Evolutionary conservation across 2,797 vertebrate genomes (phyloP), one percentile per base, ranked within the genome.

Genomic region (Danio jaintianensis): DNA sequence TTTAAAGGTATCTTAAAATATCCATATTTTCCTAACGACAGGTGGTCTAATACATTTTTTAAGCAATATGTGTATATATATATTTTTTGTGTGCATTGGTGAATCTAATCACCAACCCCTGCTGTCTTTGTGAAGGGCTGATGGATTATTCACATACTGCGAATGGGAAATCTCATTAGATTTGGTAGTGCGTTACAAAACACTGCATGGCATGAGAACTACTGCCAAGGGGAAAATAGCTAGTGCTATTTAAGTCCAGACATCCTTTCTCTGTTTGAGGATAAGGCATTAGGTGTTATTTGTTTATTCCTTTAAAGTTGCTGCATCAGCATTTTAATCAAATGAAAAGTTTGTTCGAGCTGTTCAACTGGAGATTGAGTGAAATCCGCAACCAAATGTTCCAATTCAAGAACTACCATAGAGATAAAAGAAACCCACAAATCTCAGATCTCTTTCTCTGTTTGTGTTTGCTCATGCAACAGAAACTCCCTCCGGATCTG

Each of bases 401-500:
- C 38, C 29, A 61, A 59, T 20, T 36, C 4, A 22, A 11, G 9
- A 70, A 53, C 15, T 38, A 18, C 5, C 56, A 38, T 48, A 7
- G 7, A 22, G 48, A 38, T 62, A 50, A 61, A 74, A 50, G 0
- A 16, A 20, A 4, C 48, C 47, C 11, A 56, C 2, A 20, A n/a
- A 22, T 53, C 0, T 62, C 15, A 43, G 9, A n/a, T 68, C 29
- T 68, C 36, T 45, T 36, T 56, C 84, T 10, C 45, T 80, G 11
- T 75, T 59, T 83, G 61, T 86, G 42, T 88, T 52, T 90, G 43
- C 83, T 70, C 88, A 5, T 11, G 81, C 47, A 86, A 15, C 88
- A 99, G 98, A 96, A 97, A 88, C 96, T 99, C 81, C 97, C 97
- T 66, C 91, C 95, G 69, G 95, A 98, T 86, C 94, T 99, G 84